phyloP scores from a whole-genome alignment of 2,888 invertebrate species.

The Dicranocentrus wangi region DNA sequence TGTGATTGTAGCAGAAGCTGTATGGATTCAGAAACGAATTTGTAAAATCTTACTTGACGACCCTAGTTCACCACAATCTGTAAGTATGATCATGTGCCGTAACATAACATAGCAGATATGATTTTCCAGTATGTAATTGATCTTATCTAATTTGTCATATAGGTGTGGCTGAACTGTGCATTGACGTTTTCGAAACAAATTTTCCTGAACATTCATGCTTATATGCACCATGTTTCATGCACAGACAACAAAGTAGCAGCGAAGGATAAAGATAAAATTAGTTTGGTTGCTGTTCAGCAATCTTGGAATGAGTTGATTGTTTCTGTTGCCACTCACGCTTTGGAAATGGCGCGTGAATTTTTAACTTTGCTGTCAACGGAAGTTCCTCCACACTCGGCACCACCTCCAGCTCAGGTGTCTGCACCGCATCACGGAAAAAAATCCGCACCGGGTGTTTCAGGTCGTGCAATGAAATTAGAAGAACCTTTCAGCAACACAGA shows the following conservation, averaged over 20 bases:
- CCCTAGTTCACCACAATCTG: conserved; percentile 70
- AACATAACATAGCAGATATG: too few relatives aligned
- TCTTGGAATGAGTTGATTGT: conserved; percentile 71
- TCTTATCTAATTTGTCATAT: too few relatives aligned
- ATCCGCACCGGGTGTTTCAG: not conserved
- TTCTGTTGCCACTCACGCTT: conserved; percentile 67
- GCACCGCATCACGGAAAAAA: conserved; percentile 38
- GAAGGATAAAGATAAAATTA: conserved; percentile 67
- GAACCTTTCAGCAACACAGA: conserved; percentile 64
- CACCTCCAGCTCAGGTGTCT: not conserved
- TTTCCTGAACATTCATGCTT: conserved; percentile 68
- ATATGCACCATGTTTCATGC: conserved; percentile 69
- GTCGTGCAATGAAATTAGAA: conserved; percentile 64
- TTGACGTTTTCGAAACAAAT: conserved; percentile 69
- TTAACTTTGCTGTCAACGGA: conserved; percentile 58
- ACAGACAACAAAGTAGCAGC: conserved; percentile 49
- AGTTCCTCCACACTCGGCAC: too few relatives aligned
- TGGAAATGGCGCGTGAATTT: conserved; percentile 67
- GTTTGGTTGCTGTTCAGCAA: conserved; percentile 69
- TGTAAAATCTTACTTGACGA: conserved; percentile 70
- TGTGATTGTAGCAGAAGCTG: conserved; percentile 70
- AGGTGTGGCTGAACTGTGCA: conserved; percentile 72
- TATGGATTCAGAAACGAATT: conserved; percentile 71
- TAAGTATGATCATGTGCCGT: conserved; percentile 32
- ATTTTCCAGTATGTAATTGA: too few relatives aligned